Evolutionary conservation across 2,797 vertebrate species (phyloP).

Genomic region (Oceanodroma leucorhoa): DNA sequence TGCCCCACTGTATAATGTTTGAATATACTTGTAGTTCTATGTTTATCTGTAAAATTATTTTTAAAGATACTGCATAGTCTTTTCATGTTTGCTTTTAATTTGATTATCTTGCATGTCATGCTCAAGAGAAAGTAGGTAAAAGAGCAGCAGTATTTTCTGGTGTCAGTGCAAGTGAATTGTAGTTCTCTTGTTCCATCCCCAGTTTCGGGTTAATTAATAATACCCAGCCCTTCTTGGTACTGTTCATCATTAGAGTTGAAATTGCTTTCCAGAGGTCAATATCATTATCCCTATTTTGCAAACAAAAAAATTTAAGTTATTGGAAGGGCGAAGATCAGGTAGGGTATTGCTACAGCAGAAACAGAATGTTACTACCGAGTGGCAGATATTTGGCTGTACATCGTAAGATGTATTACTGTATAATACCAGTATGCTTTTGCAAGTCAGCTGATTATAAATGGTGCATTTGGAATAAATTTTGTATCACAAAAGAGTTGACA

Average conservation of each 20-base stretch:
- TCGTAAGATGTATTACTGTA: neutral
- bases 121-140: neutral
- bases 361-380: neutral
- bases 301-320: neutral
- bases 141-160: neutral
- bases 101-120: neutral
- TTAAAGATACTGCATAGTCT: neutral
- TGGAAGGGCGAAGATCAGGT: neutral
- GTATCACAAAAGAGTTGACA: constrained; percentile 53
- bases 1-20: neutral
- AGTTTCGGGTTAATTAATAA: neutral
- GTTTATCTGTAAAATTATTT: neutral
- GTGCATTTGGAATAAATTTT: constrained; percentile 51
- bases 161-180: neutral
- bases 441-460: constrained; percentile 35
- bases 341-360: neutral
- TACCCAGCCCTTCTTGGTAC: neutral
- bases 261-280: constrained; percentile 41
- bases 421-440: neutral
- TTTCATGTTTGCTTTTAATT: neutral
- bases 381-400: neutral
- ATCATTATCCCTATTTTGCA: neutral
- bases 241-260: neutral
- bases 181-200: neutral
- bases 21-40: neutral